Evolutionary conservation across 2,113 vertebrate species (phyloP).

Genomic region (Microtus richardsoni): DNA sequence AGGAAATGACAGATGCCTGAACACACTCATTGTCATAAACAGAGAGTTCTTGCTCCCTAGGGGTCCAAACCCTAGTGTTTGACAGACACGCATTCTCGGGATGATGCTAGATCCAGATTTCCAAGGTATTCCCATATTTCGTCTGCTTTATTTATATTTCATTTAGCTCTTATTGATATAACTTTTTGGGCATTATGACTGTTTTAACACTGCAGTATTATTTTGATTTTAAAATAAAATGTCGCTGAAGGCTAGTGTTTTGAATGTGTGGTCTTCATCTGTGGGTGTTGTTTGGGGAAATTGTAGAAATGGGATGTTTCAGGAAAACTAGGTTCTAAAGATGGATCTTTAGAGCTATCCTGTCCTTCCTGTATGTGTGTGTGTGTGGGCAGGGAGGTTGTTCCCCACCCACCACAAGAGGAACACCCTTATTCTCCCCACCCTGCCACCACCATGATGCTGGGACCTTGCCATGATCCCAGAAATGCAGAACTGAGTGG

Average conservation of each 20-base stretch:
- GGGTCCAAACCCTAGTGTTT: background rate
- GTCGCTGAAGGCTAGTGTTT: background rate
- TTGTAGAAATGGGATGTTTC: background rate
- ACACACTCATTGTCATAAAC: background rate
- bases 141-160: background rate
- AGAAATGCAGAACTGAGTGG: background rate
- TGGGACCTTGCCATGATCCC: background rate
- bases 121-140: background rate
- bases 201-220: background rate
- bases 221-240: background rate
- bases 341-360: background rate
- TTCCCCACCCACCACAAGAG: background rate
- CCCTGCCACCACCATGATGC: background rate
- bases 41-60: background rate
- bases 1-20: background rate
- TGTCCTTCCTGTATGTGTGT: background rate
- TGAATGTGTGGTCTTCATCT: background rate
- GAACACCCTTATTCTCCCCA: background rate
- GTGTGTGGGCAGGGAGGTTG: background rate
- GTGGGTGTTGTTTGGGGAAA: background rate
- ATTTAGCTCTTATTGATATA: background rate
- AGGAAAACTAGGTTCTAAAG: background rate
- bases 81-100: too few species aligned
- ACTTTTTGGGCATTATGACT: background rate
- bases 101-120: background rate